Evolutionary conservation across 2,797 vertebrate genomes (phyloP).

Genomic region (Chlorospingus semifuscus): DNA sequence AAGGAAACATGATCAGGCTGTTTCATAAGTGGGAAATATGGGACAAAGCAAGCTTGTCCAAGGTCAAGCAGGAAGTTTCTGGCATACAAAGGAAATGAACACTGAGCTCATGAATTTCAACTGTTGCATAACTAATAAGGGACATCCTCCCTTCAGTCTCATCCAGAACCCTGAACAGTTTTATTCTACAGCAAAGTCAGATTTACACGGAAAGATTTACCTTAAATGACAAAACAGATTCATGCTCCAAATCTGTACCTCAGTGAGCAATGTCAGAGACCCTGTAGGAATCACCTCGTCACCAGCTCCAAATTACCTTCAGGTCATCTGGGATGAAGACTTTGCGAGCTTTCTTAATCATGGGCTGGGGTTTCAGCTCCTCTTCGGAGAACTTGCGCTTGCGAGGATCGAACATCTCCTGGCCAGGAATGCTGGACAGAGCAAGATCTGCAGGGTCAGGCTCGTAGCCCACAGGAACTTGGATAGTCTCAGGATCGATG

Average conservation of each 20-base stretch:
- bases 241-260: background rate
- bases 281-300: background rate
- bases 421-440: conserved; percentile 94
- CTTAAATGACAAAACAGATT: background rate
- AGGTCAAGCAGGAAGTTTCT: conserved; percentile 43
- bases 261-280: background rate
- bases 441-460: conserved; percentile 95
- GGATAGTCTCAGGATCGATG: conserved; percentile 95
- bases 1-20: conserved; percentile 13
- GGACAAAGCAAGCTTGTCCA: conserved; percentile 18
- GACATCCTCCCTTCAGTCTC: background rate
- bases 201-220: background rate
- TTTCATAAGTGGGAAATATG: conserved; percentile 48
- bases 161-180: background rate
- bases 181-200: background rate
- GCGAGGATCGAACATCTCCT: conserved; percentile 96
- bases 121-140: conserved; percentile 15
- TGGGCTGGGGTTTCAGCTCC: conserved; percentile 96
- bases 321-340: conserved; percentile 95
- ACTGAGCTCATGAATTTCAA: conserved; percentile 46
- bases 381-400: conserved; percentile 95
- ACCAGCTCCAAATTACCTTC: conserved; percentile 91
- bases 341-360: conserved; percentile 98
- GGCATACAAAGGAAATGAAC: conserved; percentile 57
- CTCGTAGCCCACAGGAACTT: conserved; percentile 90